Evolutionary conservation across 1,140 invertebrate genomes (phyloP).

Genomic region (Procambarus virginalis): DNA sequence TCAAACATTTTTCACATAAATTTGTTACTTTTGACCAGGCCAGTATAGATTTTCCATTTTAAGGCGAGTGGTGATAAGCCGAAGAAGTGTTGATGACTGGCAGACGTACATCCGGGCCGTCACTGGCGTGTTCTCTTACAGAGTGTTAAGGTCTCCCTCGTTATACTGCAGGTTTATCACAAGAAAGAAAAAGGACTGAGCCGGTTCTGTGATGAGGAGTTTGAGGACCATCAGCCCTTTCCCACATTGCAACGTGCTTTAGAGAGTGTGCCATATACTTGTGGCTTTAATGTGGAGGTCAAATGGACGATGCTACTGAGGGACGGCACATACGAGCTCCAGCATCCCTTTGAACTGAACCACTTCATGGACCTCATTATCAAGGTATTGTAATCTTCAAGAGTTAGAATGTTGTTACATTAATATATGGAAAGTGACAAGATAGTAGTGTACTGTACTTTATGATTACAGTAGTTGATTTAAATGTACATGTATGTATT

Average conservation of each 20-base stretch:
- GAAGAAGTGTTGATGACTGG: background rate
- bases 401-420: too few relatives aligned
- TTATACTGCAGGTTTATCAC: constrained; percentile 69
- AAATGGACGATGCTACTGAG: constrained; percentile 93
- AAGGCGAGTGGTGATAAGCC: background rate
- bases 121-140: background rate
- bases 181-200: constrained; percentile 70
- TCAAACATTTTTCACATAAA: too few relatives aligned
- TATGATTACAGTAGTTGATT: too few relatives aligned
- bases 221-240: constrained; percentile 93
- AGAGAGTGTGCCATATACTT: constrained; percentile 85
- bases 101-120: background rate
- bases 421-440: too few relatives aligned
- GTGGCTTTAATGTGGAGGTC: constrained; percentile 96
- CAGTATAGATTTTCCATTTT: background rate
- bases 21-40: too few relatives aligned
- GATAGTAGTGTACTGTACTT: too few relatives aligned
- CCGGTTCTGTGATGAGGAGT: constrained; percentile 72
- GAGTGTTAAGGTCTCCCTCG: background rate
- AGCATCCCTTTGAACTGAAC: constrained; percentile 93
- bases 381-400: constrained; percentile 75
- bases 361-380: constrained; percentile 91
- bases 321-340: constrained; percentile 90
- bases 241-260: constrained; percentile 88
- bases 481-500: too few relatives aligned